phyloP scores from a whole-genome alignment of 1,140 invertebrate genomes.

The Chironomus striatipennis region DNA sequence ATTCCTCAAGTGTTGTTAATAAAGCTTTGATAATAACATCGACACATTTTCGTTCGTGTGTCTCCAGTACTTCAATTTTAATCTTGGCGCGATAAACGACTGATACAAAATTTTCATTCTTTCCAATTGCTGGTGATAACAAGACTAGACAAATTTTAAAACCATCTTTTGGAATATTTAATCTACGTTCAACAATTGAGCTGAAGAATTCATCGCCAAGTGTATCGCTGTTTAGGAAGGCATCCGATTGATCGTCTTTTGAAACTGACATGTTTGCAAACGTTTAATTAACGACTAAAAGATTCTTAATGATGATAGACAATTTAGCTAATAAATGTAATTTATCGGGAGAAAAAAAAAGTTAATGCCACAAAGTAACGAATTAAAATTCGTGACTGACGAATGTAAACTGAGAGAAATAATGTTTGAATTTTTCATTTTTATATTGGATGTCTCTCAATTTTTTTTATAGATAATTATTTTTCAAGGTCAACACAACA shows the following conservation, averaged over 20 bases:
- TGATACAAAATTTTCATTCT: slow-evolving; percentile 3
- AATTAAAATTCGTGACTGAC: background rate
- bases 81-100: background rate
- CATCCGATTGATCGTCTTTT: background rate
- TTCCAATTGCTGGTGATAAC: background rate
- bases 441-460: background rate
- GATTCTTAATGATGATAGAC: no score
- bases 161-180: background rate
- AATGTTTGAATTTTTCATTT: background rate
- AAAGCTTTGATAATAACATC: slow-evolving; percentile 19
- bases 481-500: background rate
- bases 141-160: background rate
- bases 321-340: no score
- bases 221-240: background rate
- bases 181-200: background rate
- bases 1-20: background rate
- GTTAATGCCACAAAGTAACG: no score
- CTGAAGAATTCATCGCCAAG: background rate
- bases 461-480: background rate
- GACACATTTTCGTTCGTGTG: background rate
- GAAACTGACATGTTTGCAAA: background rate
- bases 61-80: background rate
- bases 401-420: background rate
- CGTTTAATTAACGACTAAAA: background rate
- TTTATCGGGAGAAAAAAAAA: no score